phyloP scores from a whole-genome alignment of 2,888 invertebrate species.

The Rhamnusium bicolor region DNA sequence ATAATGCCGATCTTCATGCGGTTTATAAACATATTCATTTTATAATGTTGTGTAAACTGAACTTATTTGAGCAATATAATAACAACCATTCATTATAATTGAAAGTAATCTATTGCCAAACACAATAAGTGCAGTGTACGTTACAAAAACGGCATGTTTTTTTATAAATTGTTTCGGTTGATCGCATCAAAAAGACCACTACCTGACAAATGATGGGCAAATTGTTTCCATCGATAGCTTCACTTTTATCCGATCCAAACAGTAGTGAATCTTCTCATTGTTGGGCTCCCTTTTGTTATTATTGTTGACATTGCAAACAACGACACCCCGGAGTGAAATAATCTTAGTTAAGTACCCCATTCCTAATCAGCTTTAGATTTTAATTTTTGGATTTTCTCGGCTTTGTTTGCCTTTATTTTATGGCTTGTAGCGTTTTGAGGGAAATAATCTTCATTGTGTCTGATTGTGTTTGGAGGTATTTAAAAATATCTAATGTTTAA shows the following conservation, averaged over 20 bases:
- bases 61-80: conserved; percentile 12
- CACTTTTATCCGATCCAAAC: conserved; percentile 49
- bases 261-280: conserved; percentile 65
- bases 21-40: conserved; percentile 1
- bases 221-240: conserved; percentile 45
- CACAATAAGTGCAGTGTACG: conserved; percentile 30
- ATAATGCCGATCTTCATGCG: not conserved
- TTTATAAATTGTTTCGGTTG: conserved; percentile 40
- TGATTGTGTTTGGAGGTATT: too few relatives aligned
- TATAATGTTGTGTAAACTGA: not conserved
- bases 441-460: too few relatives aligned
- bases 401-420: conserved; percentile 18
- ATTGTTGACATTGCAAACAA: conserved; percentile 66
- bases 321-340: conserved; percentile 69
- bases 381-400: conserved; percentile 46
- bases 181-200: conserved; percentile 42
- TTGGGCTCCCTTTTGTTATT: conserved; percentile 63
- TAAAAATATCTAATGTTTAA: too few relatives aligned
- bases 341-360: conserved; percentile 65
- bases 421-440: too few relatives aligned
- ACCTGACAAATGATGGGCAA: conserved; percentile 32
- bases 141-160: conserved; percentile 31
- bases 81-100: conserved; percentile 13
- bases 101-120: conserved; percentile 14
- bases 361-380: conserved; percentile 65